Evolutionary conservation across 2,113 vertebrate genomes (phyloP).

Genomic region (Zosterops hypoxanthus): DNA sequence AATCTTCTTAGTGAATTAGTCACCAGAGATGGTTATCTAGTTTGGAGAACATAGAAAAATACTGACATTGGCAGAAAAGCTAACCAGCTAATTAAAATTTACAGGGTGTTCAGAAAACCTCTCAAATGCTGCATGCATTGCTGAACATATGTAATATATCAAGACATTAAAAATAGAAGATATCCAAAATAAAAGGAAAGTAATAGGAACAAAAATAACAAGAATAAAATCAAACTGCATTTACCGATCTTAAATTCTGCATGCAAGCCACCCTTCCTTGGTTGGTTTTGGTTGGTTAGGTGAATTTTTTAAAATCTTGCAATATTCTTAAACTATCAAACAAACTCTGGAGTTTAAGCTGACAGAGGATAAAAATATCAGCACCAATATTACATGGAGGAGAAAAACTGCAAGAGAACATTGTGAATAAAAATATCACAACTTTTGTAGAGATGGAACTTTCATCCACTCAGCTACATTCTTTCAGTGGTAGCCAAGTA

Average conservation of each 20-base stretch:
- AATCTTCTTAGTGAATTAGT: background rate
- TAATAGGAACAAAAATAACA: background rate
- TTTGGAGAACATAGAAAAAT: background rate
- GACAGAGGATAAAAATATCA: background rate
- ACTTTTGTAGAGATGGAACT: background rate
- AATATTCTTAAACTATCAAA: background rate
- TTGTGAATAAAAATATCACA: background rate
- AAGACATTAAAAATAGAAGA: background rate
- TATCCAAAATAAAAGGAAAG: background rate
- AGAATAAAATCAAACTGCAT: background rate
- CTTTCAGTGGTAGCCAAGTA: background rate
- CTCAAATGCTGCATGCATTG: background rate
- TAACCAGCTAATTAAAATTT: constrained; percentile 11
- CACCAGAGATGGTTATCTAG: background rate
- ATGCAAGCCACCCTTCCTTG: background rate
- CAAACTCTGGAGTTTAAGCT: background rate
- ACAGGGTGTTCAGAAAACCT: background rate
- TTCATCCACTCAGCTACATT: background rate
- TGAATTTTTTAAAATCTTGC: background rate
- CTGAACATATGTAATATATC: background rate
- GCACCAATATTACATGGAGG: background rate
- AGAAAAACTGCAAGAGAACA: background rate
- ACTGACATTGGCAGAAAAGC: background rate
- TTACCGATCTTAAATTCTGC: background rate
- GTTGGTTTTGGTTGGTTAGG: background rate